Evolutionary conservation across 1,140 invertebrate species (phyloP), one percentile per base, ranked within the genome.

Genomic region (Paralvinella palmiformis): DNA sequence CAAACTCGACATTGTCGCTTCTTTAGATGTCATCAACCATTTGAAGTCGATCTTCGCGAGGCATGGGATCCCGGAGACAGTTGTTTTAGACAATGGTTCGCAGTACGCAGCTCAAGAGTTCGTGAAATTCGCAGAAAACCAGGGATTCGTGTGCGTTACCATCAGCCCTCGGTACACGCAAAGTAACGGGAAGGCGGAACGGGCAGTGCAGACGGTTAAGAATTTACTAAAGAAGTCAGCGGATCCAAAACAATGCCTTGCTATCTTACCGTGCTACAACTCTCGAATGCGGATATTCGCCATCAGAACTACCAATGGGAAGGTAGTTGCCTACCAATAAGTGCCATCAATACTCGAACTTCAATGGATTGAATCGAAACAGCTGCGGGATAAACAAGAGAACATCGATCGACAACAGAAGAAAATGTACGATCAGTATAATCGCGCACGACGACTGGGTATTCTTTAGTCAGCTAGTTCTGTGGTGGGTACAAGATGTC

Each of bases 21-120:
- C 58, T 27, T 27, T n/a, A 60, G 36, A 27, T 41, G 31, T 22
- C 3, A 60, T 60, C 41, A 32, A 60, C 3, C 35, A 37, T 37
- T 41, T 60, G 41, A 60, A 60, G 41, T 45, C 35, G 6, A 60
- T 60, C 22, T 57, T 57, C 33, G 29, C 55, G 27, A 29, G 33
- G 6, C 58, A 60, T 45, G 58, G 35, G 6, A 60, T 60, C 31
- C 58, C 58, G 22, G 37, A 44, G 22, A 33, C 24, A 33, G 35
- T 64, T 22, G 31, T 48, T 3, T 60, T 41, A 13, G 63, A 65
- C 27, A 65, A 65, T 29, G 36, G 35, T 45, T 57, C 63, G 45
- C 58, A 60, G 35, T 60, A 15, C 13, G 35, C 41, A 45, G 15
- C 35, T 45, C 58, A 45, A 13, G 35, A 60, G 20, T 41, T 45